Evolutionary conservation across 2,113 vertebrate genomes (phyloP), one percentile per base, ranked within the genome.

Genomic region (Gopherus flavomarginatus): DNA sequence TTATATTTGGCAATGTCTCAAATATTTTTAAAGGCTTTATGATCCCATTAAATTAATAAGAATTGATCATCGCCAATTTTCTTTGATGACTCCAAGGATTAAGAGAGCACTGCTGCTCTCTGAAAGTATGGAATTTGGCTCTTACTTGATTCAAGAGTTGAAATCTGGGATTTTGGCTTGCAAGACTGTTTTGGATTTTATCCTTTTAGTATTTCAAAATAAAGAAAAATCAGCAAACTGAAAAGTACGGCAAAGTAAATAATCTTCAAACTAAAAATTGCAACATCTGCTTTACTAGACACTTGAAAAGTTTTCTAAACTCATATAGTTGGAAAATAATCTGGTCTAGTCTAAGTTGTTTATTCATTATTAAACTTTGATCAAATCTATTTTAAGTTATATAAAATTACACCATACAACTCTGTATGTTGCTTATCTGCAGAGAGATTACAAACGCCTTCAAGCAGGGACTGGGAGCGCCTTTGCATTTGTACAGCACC

Each of bases 1-100:
- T 83, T 59, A 90, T 90, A 90, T 94, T 85, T 62, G n/a, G 69
- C n/a, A 94, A 81, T 92, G 94, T 35, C 54, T 90, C 52, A 89
- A 95, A 86, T n/a, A 82, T 8, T 57, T 22, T 86, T 86, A 92
- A 95, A 29, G 59, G 1, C 1, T 19, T 31, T 56, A 90, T 93
- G 91, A 86, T 35, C 85, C 72, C 21, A 44, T 75, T 42, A 42
- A 42, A 75, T 38, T 44, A 44, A 21, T 26, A 62, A 89, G 5
- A 84, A 86, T 53, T 42, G 38, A 75, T 42, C n/a, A 38, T 84
- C 80, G 54, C n/a, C 3, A 24, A 2, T 65, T 90, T 95, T 81
- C 72, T 47, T 57, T 38, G 19, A 81, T 50, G n/a, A 89, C 93
- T 96, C 81, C 54, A 93, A 44, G 35, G 11, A 27, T 26, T 75